Base-by-base conservation (phyloP, 2,113 vertebrate genomes). In the Dipodomys spectabilis region DNA sequence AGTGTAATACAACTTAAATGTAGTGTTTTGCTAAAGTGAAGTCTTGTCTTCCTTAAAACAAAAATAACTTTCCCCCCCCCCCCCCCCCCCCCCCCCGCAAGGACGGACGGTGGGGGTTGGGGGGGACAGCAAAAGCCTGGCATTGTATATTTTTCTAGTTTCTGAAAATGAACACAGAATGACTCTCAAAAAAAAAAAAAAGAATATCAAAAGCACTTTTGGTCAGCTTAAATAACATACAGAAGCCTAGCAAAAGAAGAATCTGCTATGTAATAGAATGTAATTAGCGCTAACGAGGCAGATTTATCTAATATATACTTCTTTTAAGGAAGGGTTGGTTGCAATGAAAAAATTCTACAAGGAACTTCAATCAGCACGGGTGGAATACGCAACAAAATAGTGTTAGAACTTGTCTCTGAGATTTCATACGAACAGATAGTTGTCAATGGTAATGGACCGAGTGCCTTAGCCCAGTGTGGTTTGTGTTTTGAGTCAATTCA, bases 21-120 rank as follows among this genome's bases (percentile, higher is more conserved):
- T 90, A 69, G 73, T 79, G 27, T 82, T 94, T 79, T 87, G 67
- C 53, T 73, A 8, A 93, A 96, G 71, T 82, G 85, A 92, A 96
- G 93, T 64, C 53, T 57, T 71, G 49, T 27, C 73, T 94, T 44
- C 64, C 89, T 74, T 16, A 81, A 82, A 94, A 72, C 57, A 30
- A 32, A 90, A 95, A n/a, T 32, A 78, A 79, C 13, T 86, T 85
- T 79, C 44, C 64, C 25, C 15, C 35, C 35, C 35, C 39, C 39
- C 39, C 39, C 44, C 64, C 25, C 15, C 35, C 35, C 35, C 39
- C 39, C 39, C 39, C 39, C 39, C 39, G 39, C 39, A 39, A 39
- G 16, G 28, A 7, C 18, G 30, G 49, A 13, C 12, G 49, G 8
- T 9, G 5, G 11, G 45, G n/a, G n/a, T n/a, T 39, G 35, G 4